Evolutionary conservation across 2,797 vertebrate species (phyloP).

Genomic region (Rhinoraja longicauda): DNA sequence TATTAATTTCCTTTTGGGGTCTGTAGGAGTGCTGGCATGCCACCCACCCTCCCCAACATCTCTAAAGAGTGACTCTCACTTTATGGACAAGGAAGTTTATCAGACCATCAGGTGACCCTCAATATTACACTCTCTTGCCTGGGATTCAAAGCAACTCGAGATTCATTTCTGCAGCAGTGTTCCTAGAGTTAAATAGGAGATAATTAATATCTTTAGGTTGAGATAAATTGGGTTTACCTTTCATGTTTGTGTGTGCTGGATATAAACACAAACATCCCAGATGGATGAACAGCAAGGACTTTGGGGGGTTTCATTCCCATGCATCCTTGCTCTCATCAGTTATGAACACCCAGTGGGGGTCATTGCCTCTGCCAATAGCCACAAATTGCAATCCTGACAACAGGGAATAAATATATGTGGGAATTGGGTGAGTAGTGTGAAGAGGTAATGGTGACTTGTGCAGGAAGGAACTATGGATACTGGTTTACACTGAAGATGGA

Average conservation of each 20-base stretch:
- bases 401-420: too few relatives aligned
- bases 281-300: too few relatives aligned
- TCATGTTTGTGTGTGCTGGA: too few relatives aligned
- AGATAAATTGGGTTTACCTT: too few relatives aligned
- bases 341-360: background rate
- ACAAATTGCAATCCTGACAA: background rate
- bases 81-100: background rate
- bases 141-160: background rate
- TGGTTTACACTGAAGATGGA: background rate
- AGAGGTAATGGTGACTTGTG: background rate
- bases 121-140: background rate
- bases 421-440: background rate
- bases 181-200: background rate
- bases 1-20: background rate
- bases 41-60: background rate
- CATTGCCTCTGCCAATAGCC: background rate
- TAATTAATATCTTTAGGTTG: too few relatives aligned
- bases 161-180: background rate
- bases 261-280: too few relatives aligned
- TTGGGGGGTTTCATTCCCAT: background rate
- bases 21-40: background rate
- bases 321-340: background rate
- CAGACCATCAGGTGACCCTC: background rate
- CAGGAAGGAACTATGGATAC: too few relatives aligned
- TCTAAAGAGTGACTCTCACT: background rate